Conservation (phyloP, 1,140 invertebrate species). For the Andricus grossulariae region DNA sequence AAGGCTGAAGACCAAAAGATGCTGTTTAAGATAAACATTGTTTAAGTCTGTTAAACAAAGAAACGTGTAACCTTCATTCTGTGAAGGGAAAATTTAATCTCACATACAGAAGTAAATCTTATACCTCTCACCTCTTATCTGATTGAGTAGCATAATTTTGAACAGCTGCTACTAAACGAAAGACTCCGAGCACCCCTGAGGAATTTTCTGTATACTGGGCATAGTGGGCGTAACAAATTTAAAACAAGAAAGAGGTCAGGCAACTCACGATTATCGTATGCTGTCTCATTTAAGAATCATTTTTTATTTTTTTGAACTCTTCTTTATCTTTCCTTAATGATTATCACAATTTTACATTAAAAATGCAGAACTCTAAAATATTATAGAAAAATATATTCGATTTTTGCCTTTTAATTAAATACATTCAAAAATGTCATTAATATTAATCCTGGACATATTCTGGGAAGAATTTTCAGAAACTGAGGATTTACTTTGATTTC, state of each 20-base stretch:
- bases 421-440: background rate
- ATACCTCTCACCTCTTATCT: constrained; percentile 20
- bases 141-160: constrained; percentile 27
- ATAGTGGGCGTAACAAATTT: constrained; percentile 24
- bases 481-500: too few relatives aligned
- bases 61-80: background rate
- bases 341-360: background rate
- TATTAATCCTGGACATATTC: too few relatives aligned
- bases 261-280: constrained; percentile 9
- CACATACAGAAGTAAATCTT: constrained; percentile 15
- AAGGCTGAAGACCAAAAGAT: too few relatives aligned
- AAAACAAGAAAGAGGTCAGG: constrained; percentile 19
- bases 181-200: constrained; percentile 13
- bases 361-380: background rate
- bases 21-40: too few relatives aligned
- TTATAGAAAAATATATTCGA: background rate
- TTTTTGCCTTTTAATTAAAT: background rate
- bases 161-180: constrained; percentile 22
- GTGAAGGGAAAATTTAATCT: constrained; percentile 1
- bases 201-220: constrained; percentile 24
- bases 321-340: background rate
- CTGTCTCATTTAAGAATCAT: constrained; percentile 27
- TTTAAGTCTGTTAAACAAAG: too few relatives aligned
- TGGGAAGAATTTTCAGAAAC: too few relatives aligned
- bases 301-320: constrained; percentile 10